phyloP scores from a whole-genome alignment of 2,113 vertebrate species.

The Anarhynchus alexandrinus region DNA sequence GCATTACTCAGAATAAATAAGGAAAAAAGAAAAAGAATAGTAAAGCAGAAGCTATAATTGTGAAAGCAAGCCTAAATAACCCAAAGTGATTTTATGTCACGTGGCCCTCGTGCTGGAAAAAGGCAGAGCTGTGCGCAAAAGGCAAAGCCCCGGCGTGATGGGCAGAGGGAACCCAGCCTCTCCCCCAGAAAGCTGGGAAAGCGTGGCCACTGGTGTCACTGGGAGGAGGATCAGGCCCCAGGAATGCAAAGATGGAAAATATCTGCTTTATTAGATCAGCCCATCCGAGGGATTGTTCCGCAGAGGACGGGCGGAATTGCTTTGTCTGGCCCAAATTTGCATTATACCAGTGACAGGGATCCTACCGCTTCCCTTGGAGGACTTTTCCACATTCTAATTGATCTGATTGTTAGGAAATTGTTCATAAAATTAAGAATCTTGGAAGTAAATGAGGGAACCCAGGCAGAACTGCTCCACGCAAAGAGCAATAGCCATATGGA shows the following conservation, averaged over 20 bases:
- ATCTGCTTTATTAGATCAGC: conserved; percentile 45
- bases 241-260: conserved; percentile 58
- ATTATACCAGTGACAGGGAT: not conserved
- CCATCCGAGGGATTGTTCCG: not conserved
- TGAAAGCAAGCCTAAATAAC: not conserved
- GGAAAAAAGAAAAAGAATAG: not conserved
- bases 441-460: conserved; percentile 51
- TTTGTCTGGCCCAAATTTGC: conserved; percentile 7
- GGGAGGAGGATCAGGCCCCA: conserved; percentile 8
- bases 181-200: not conserved
- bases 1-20: not conserved
- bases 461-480: conserved; percentile 1
- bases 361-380: conserved; percentile 56
- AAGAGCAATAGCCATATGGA: conserved; percentile 60
- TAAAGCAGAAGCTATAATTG: not conserved
- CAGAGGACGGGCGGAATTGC: not conserved
- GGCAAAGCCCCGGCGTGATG: not conserved
- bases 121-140: not conserved
- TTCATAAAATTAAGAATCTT: conserved; percentile 72
- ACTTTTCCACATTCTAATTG: conserved; percentile 64
- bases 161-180: not conserved
- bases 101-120: not conserved
- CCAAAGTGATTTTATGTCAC: not conserved
- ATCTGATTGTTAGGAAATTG: conserved; percentile 75
- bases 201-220: not conserved